Evolutionary conservation across 1,140 invertebrate genomes (phyloP).

Genomic region (Drosophila nigrodunni): DNA sequence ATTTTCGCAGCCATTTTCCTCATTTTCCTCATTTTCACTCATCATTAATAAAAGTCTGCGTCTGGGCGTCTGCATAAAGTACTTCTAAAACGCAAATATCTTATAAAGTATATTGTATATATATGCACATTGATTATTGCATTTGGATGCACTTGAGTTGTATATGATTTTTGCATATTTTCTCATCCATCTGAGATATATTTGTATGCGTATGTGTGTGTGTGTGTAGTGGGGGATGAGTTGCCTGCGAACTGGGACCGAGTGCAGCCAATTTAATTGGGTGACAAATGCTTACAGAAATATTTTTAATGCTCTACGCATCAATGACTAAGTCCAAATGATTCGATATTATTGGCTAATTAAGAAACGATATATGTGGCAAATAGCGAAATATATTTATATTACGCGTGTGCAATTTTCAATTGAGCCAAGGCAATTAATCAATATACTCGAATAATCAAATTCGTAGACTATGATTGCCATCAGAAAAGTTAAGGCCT

Average conservation of each 20-base stretch:
- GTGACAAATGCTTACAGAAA: conserved; percentile 80
- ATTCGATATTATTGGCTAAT: conserved; percentile 81
- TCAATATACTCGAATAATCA: conserved; percentile 42
- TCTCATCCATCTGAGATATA: neutral
- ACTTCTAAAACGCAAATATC: conserved; percentile 42
- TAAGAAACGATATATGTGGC: conserved; percentile 64
- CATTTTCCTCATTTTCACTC: conserved; percentile 61
- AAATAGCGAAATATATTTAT: conserved; percentile 23
- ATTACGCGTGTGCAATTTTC: conserved; percentile 66
- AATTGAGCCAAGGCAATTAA: conserved; percentile 76
- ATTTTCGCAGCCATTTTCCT: neutral
- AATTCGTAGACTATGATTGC: neutral
- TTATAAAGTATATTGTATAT: too few relatives aligned
- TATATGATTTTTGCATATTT: conserved; percentile 17
- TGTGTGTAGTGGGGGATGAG: conserved; percentile 24
- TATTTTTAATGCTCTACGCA: conserved; percentile 75
- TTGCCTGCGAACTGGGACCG: conserved; percentile 29
- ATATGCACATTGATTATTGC: conserved; percentile 62
- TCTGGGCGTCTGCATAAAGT: conserved; percentile 60
- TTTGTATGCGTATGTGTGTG: neutral
- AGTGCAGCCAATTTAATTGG: conserved; percentile 77
- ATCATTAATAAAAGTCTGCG: conserved; percentile 83
- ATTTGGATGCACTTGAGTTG: conserved; percentile 62
- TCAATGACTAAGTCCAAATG: conserved; percentile 80
- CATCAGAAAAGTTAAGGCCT: neutral